Evolutionary conservation across 2,797 vertebrate genomes (phyloP), one percentile per base, ranked within the genome.

Genomic region (Lagocephalus sceleratus): DNA sequence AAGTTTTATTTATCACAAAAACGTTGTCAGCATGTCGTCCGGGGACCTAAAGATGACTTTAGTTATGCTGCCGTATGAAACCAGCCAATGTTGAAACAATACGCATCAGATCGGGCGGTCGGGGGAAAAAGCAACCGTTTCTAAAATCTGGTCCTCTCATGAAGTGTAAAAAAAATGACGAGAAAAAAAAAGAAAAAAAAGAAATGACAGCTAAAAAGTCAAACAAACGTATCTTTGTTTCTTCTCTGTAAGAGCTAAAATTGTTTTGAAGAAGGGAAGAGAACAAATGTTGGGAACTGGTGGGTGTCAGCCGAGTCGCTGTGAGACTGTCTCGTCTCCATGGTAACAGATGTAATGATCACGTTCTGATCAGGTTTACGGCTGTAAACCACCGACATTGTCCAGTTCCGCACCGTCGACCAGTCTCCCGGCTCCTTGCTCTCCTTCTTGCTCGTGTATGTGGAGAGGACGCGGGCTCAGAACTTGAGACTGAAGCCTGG

Each of bases 401-500:
- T 78, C 73, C 53, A 26, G 51, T 61, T 71, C 54, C 51, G 52
- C 56, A 48, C 62, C 9, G 65, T 60, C 45, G 23, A 71, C 46
- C 47, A 57, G 58, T 78, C 71, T 70, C 62, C 70, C 50, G 59
- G 60, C 19, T 41, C 45, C 60, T 32, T 52, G 65, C 61, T 61
- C 38, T 51, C 9, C 12, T 25, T 46, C 51, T 48, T 35, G 26
- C 48, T 57, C 47, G 5, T 29, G 11, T 11, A 5, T 19, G 44
- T 53, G 26, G 57, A 46, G 47, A 61, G 26, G 16, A 11, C 19
- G 63, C 6, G 2, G 3, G 35, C 59, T 93, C 82, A 99, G 73
- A 99, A 99, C 66, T 98, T 99, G 57, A 98, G 93, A 87, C 95
- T 99, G 85, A 99, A 99, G 23, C 97, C 97, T 0, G 96, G 96